Conservation (phyloP, 2,888 invertebrate species). For the Frankliniella intonsa region DNA sequence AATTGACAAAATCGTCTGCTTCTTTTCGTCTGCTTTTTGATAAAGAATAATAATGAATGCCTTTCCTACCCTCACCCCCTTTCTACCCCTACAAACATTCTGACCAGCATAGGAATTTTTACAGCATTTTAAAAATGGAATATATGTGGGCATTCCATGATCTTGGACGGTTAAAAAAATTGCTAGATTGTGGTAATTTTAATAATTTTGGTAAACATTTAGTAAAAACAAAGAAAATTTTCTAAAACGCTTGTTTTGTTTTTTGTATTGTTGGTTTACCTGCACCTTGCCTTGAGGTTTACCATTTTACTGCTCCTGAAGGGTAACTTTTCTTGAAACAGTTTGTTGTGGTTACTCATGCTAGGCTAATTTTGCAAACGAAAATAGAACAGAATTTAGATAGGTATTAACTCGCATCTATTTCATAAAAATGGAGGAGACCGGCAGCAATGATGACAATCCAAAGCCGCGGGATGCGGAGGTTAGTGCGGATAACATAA, state of each 20-base stretch:
- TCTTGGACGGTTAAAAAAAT: too few species aligned
- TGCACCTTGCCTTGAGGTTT: background rate
- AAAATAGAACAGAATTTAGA: too few species aligned
- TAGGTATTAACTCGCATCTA: background rate
- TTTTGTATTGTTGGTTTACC: background rate
- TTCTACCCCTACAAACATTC: background rate
- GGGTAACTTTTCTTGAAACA: background rate
- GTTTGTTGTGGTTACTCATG: background rate
- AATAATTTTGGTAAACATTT: background rate
- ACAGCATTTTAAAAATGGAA: too few species aligned
- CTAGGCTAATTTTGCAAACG: too few species aligned
- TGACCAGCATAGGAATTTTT: too few species aligned
- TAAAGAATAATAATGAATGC: background rate
- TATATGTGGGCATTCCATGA: too few species aligned
- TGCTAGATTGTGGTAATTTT: too few species aligned
- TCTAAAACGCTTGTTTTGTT: background rate
- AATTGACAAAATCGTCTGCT: background rate
- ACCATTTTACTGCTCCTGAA: background rate
- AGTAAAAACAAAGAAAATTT: background rate
- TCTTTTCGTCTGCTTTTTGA: background rate
- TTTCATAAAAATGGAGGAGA: background rate
- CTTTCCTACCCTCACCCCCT: background rate
- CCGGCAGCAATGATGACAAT: background rate
- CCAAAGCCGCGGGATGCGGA: background rate
- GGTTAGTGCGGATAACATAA: background rate